Percentiles rank a stretch among this genome's conserved stretches.
Evolutionary conservation across 2,113 vertebrate genomes (phyloP).

Genomic region (Lanius collurio): DNA sequence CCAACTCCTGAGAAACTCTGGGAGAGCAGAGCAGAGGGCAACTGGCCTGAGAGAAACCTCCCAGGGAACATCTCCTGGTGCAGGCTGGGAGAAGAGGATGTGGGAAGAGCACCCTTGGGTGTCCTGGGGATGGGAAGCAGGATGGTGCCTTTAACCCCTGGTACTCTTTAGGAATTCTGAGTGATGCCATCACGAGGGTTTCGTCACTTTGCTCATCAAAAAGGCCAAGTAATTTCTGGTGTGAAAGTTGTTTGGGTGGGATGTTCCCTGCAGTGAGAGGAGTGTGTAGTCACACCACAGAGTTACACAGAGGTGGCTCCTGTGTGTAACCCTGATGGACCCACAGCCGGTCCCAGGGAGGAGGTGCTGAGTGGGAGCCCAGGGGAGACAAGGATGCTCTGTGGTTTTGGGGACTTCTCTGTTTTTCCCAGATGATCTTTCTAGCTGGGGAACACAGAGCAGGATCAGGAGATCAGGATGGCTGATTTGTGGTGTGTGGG

Average conservation of each 20-base stretch:
- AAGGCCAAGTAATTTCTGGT: background rate
- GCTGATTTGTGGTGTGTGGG: background rate
- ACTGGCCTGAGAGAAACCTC: background rate
- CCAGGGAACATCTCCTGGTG: background rate
- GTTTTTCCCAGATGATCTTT: background rate
- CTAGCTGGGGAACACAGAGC: background rate
- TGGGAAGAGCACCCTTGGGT: fast-evolving
- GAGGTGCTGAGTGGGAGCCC: background rate
- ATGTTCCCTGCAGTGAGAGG: background rate
- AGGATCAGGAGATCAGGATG: background rate
- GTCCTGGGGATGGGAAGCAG: background rate
- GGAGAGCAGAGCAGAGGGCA: background rate
- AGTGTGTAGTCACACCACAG: background rate
- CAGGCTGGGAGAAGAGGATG: background rate
- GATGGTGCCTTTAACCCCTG: background rate
- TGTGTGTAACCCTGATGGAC: fast-evolving
- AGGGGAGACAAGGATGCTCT: fast-evolving
- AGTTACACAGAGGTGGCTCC: background rate
- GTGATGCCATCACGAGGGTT: background rate
- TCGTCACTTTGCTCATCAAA: background rate
- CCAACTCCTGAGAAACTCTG: background rate
- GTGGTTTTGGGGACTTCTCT: fast-evolving
- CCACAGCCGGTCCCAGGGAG: fast-evolving
- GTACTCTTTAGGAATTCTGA: fast-evolving
- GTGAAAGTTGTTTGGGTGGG: background rate